A percentile compares a stretch with the other conserved stretches of the same genome.
Evolutionary conservation across 92 coral and sea anemone genomes (phyloP).

Genomic region (Heliopora coerulea): DNA sequence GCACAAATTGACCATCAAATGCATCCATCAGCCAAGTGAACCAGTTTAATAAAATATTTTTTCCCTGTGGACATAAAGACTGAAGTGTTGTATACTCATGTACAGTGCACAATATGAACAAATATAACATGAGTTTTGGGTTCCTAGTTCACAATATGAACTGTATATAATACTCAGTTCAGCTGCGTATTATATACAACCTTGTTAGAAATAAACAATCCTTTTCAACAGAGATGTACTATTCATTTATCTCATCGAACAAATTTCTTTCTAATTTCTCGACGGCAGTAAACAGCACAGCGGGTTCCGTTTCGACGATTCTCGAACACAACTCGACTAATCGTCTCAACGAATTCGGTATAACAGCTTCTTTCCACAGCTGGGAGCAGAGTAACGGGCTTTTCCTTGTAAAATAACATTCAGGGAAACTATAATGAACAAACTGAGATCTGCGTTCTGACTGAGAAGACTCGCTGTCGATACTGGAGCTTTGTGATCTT

Average conservation of each 20-base stretch:
- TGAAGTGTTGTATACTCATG: too few relatives aligned
- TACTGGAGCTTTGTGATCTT: neutral
- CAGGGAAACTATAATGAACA: conserved; percentile 7
- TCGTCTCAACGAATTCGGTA: conserved; percentile 23
- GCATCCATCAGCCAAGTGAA: too few relatives aligned
- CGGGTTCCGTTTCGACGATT: conserved; percentile 17
- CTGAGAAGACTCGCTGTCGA: neutral
- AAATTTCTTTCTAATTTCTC: conserved; percentile 12
- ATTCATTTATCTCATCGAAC: too few relatives aligned
- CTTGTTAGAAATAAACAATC: too few relatives aligned
- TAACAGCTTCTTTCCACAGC: conserved; percentile 15
- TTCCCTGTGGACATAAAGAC: too few relatives aligned
- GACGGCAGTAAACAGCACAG: neutral
- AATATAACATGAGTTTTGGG: too few relatives aligned
- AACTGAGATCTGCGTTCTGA: conserved; percentile 1
- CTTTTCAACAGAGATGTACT: too few relatives aligned
- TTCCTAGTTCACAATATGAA: too few relatives aligned
- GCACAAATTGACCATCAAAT: conserved; percentile 38
- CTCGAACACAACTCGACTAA: conserved; percentile 17
- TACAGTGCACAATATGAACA: too few relatives aligned
- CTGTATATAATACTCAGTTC: too few relatives aligned
- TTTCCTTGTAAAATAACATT: neutral
- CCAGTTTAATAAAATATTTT: too few relatives aligned
- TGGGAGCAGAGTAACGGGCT: neutral
- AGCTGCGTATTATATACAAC: too few relatives aligned